Percentiles rank a stretch among this genome's conserved stretches.
Conservation (phyloP, 2,888 invertebrate species). For the Pilophorus perplexus region DNA sequence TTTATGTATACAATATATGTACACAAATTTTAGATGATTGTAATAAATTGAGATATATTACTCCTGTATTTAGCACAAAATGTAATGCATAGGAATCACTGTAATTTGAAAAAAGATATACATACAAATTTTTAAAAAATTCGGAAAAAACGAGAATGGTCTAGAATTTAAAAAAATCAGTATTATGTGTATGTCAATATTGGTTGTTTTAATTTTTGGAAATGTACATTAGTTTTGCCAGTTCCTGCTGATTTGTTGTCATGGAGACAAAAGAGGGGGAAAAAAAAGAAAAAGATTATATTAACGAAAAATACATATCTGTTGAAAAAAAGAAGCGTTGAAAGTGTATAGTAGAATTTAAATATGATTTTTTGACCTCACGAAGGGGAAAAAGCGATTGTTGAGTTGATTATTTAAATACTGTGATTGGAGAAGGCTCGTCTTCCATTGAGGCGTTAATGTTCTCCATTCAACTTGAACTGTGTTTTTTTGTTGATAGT, state of each 20-base stretch:
- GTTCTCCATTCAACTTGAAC: too few relatives aligned
- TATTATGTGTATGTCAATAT: too few relatives aligned
- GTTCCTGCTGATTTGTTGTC: background rate
- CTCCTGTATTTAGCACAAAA: constrained; percentile 40
- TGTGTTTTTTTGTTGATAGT: too few relatives aligned
- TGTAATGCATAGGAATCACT: too few relatives aligned
- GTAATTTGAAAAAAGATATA: too few relatives aligned
- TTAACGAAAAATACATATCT: background rate
- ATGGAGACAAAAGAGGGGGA: background rate
- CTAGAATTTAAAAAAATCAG: too few relatives aligned
- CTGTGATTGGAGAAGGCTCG: too few relatives aligned
- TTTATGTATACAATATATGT: constrained; percentile 39
- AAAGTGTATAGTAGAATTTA: background rate
- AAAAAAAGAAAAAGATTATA: background rate
- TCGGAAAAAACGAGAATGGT: background rate
- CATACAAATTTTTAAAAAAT: background rate
- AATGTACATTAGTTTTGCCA: background rate
- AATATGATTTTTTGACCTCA: too few relatives aligned
- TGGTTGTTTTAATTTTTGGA: background rate
- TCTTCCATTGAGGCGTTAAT: too few relatives aligned
- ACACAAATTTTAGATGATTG: constrained; percentile 34
- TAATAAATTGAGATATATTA: constrained; percentile 2
- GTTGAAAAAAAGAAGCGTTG: background rate
- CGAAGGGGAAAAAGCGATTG: background rate
- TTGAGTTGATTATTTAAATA: too few relatives aligned